These are phyloP conservation scores for Hydrotaea diabolus DNA, from an alignment of 2,888 invertebrate genomes.

Conservation along the genomic window DNA sequence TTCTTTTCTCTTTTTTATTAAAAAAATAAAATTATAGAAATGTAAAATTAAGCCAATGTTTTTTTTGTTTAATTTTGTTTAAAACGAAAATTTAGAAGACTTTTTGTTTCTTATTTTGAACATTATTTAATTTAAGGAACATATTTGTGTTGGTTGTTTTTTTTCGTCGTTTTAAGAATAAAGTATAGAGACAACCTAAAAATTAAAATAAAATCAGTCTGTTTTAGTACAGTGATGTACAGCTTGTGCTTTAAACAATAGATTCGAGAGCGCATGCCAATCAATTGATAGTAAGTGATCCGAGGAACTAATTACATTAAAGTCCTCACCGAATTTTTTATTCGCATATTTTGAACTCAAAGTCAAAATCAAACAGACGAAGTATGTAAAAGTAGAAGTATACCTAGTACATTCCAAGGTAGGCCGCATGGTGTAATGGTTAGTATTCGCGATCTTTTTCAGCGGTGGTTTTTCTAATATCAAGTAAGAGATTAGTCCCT, in stretches of 20 bases:
- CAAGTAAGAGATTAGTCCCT: no score
- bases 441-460: no score
- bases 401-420: no score
- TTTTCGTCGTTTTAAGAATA: slow-evolving; percentile 23
- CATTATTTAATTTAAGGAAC: slow-evolving; percentile 62
- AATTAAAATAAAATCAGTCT: slow-evolving; percentile 62
- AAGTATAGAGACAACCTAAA: slow-evolving; percentile 37
- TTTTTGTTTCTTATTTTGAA: slow-evolving; percentile 53
- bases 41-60: slow-evolving; percentile 18
- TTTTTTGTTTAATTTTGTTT: slow-evolving; percentile 31
- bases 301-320: no score
- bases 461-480: no score
- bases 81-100: slow-evolving; percentile 62
- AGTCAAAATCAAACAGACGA: no score
- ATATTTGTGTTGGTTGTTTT: slow-evolving; percentile 41
- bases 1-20: not conserved
- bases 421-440: no score
- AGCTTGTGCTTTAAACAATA: slow-evolving; percentile 1
- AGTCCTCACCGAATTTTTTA: no score
- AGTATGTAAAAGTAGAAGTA: no score
- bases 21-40: slow-evolving; percentile 37
- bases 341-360: no score
- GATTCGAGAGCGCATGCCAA: not conserved
- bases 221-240: slow-evolving; percentile 55
- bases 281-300: no score